Percentiles rank a stretch among this genome's conserved stretches.
These are phyloP conservation scores for Hydra vulgaris DNA, from an alignment of 30 jellyfish, hydroid and myxozoan genomes.

Conservation along the genomic window DNA sequence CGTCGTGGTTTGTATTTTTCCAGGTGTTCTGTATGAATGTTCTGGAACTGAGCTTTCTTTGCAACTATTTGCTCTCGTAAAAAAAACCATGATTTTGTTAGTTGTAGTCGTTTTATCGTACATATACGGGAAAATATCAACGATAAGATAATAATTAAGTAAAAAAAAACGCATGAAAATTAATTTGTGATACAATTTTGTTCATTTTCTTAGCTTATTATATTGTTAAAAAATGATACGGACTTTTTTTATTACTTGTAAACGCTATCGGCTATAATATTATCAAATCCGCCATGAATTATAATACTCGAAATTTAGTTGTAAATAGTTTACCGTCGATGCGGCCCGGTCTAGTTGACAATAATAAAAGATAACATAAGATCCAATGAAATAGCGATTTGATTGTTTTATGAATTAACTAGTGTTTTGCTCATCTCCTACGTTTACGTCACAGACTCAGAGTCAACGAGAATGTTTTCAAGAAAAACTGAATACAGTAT, in stretches of 20 bases:
- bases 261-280: neutral
- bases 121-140: neutral
- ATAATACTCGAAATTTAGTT: neutral
- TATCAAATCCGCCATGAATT: neutral
- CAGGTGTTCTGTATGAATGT: neutral
- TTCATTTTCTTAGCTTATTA: neutral
- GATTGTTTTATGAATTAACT: neutral
- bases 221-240: neutral
- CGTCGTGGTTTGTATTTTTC: neutral
- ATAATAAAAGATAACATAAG: neutral
- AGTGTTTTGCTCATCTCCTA: no score
- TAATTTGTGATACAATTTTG: neutral
- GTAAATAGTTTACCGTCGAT: neutral
- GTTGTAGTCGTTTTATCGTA: neutral
- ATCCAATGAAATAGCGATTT: neutral
- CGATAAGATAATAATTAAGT: neutral
- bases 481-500: neutral
- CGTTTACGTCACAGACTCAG: neutral
- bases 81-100: neutral
- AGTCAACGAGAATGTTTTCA: neutral
- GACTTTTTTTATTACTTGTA: neutral
- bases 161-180: neutral
- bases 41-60: neutral
- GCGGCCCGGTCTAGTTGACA: neutral
- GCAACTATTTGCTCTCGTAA: neutral